Base-by-base conservation (phyloP, 2,888 invertebrate genomes). In the Leptarthrus brevirostris region DNA sequence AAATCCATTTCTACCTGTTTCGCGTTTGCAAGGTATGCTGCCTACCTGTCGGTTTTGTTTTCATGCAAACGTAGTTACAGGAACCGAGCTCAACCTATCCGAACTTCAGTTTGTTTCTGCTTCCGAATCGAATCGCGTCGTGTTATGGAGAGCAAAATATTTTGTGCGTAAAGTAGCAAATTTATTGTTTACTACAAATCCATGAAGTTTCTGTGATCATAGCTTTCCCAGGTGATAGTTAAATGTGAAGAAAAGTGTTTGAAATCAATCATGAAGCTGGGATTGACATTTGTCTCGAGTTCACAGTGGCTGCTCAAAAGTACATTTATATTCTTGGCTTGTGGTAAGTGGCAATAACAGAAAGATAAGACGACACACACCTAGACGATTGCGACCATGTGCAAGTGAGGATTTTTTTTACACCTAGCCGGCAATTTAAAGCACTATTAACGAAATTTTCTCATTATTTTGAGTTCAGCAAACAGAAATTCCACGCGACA, bases 81-180 rank as follows among this genome's bases (percentile, higher is more conserved):
- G 20, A 34, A 36, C 56, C 16, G 30, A 18, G 34, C 36, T 20
- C 36, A 34, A 58, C 16, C 36, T 36, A 58, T 18, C 18, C 58
- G 18, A 58, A 58, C 58, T 58, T 58, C 58, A 58, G 58, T 58
- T 36, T 58, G 58, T 58, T 58, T 58, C 58, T 58, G 26, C 34
- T 16, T 18, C 36, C 36, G 30, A 26, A 20, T n/a, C 36, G 58
- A 36, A 18, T 40, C 58, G 58, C 58, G 20, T 58, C 58, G 58
- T 20, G 36, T 18, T 24, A 10, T 56, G 18, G 4, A 6, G 30
- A 6, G 30, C 8, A 30, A 30, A n/a, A 44, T 1, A 16, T 5
- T 56, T 26, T 54, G 16, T 54, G 10, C 24, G 24, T 54, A 3
- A n/a, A 26, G 30, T 26, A 26, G 56, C n/a, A n/a, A n/a, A n/a